Percentiles rank a stretch among this genome's conserved stretches.
Conservation (phyloP, 1,140 invertebrate genomes). For the Medauroidea extradentata region DNA sequence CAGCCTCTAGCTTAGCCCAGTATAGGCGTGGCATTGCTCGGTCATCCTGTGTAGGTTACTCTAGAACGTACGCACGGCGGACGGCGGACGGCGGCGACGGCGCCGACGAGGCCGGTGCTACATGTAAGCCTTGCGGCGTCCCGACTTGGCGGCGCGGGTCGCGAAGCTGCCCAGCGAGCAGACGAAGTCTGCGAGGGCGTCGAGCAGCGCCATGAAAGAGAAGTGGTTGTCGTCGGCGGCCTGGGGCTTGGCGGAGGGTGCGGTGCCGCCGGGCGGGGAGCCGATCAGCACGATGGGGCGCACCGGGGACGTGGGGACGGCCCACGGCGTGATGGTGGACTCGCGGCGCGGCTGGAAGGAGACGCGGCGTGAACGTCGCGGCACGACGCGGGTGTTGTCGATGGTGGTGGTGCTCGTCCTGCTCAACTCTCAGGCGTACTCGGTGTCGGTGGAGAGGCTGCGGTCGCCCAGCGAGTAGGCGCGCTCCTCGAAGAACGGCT, state of each 20-base stretch:
- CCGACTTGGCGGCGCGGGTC: conserved; percentile 44
- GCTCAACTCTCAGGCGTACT: conserved; percentile 58
- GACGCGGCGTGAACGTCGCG: conserved; percentile 11
- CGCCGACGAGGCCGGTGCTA: not conserved
- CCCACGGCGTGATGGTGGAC: not conserved
- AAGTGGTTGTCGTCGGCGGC: not conserved
- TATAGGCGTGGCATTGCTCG: no score
- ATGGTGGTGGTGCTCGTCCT: not conserved
- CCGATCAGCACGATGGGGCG: not conserved
- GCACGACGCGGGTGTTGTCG: not conserved
- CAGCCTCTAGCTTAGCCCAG: no score
- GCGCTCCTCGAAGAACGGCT: conserved; percentile 33
- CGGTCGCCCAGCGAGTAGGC: conserved; percentile 51
- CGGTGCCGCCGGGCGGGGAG: not conserved
- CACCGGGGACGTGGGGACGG: not conserved
- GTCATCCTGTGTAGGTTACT: no score
- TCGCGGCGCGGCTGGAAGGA: conserved; percentile 9
- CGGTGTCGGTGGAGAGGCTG: conserved; percentile 63
- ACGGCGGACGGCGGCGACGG: no score
- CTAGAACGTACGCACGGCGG: no score
- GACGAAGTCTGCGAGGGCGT: conserved; percentile 43
- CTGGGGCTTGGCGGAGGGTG: not conserved
- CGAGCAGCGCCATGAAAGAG: conserved; percentile 23
- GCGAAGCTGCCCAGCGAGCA: conserved; percentile 46
- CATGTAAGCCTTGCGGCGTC: conserved; percentile 1